phyloP scores from a whole-genome alignment of 2,888 invertebrate genomes.

The Mermis nigrescens region DNA sequence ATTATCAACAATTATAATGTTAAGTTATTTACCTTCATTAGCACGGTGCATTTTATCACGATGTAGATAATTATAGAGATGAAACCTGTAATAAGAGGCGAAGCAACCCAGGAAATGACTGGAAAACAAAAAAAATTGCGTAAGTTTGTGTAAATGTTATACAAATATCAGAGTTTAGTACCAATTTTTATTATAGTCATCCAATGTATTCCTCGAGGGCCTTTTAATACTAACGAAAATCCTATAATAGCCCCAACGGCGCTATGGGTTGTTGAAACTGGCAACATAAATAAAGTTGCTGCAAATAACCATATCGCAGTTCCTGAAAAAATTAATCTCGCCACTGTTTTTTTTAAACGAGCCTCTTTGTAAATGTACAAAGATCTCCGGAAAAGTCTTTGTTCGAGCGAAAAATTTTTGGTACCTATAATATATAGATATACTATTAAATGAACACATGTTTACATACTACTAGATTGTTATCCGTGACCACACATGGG shows the following conservation, averaged over 20 bases:
- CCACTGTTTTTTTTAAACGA: too few species aligned
- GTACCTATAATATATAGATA: too few species aligned
- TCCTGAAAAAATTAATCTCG: too few species aligned
- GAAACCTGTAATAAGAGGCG: constrained; percentile 13
- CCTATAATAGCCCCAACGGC: constrained; percentile 13
- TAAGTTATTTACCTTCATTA: neutral
- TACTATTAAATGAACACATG: too few species aligned
- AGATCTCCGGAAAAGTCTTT: too few species aligned
- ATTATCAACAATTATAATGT: neutral
- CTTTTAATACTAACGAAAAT: constrained; percentile 13
- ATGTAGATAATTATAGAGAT: constrained; percentile 12
- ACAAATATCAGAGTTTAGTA: constrained; percentile 18
- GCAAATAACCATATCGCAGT: constrained; percentile 12
- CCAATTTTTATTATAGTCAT: constrained; percentile 41
- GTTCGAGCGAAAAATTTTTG: too few species aligned
- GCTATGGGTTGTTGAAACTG: constrained; percentile 15
- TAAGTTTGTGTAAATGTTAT: neutral
- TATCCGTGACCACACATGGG: too few species aligned
- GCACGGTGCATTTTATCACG: constrained; percentile 41
- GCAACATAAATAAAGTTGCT: constrained; percentile 13
- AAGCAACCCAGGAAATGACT: constrained; percentile 14
- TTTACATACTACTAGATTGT: too few species aligned
- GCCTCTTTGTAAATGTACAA: too few species aligned
- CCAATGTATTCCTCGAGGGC: constrained; percentile 13
- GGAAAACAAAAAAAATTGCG: constrained; percentile 1